A percentile compares a stretch with the other conserved stretches of the same genome.
phyloP scores from a whole-genome alignment of 2,797 vertebrate genomes.

The Perodicticus potto region DNA sequence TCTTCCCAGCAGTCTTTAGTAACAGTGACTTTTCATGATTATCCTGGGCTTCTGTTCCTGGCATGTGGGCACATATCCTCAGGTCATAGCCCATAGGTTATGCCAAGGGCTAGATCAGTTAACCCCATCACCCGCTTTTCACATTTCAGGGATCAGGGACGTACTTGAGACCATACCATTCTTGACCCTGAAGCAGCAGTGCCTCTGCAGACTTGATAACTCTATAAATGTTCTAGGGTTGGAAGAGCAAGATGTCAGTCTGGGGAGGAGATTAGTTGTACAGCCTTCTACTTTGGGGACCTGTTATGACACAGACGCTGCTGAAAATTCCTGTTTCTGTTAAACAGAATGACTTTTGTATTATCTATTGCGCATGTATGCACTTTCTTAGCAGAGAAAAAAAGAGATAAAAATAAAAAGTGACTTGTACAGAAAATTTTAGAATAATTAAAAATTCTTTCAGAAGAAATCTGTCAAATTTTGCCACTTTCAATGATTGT shows the following conservation, averaged over 20 bases:
- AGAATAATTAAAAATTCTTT: neutral
- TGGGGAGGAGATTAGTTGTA: neutral
- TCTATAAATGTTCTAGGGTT: neutral
- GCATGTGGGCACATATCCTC: neutral
- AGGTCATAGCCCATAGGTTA: neutral
- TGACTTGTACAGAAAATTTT: neutral
- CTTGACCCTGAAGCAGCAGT: neutral
- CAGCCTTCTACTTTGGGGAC: neutral
- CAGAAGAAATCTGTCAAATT: neutral
- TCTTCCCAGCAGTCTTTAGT: neutral
- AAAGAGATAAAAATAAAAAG: conserved; percentile 33
- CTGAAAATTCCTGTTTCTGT: conserved; percentile 47
- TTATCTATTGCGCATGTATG: neutral
- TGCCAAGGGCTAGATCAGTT: neutral
- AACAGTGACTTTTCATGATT: neutral
- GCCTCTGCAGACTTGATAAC: neutral
- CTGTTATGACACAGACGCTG: neutral
- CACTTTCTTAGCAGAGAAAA: neutral
- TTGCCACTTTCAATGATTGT: neutral
- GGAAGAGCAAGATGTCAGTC: neutral
- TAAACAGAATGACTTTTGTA: conserved; percentile 12
- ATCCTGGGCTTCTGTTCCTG: neutral
- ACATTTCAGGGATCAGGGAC: neutral
- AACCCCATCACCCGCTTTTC: neutral
- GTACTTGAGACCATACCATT: neutral